Percentiles rank a stretch among this genome's conserved stretches.
phyloP scores from a whole-genome alignment of 2,797 vertebrate species.

The Protonibea diacanthus region DNA sequence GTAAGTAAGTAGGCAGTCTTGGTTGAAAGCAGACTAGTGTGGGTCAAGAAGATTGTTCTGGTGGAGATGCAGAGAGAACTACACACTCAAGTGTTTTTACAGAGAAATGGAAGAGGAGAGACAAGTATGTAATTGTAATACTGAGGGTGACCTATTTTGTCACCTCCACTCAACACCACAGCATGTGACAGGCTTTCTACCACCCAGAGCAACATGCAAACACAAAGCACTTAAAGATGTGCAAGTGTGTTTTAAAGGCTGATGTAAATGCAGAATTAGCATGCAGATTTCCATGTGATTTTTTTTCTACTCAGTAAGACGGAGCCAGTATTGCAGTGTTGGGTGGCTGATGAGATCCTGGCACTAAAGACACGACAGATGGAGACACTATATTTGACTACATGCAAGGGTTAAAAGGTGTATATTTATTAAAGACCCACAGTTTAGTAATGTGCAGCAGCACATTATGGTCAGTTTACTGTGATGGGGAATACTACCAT shows the following conservation, averaged over 20 bases:
- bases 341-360: not conserved
- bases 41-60: not conserved
- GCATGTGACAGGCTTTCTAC: not conserved
- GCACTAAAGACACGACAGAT: not conserved
- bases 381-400: too few relatives aligned
- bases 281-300: not conserved
- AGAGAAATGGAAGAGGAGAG: not conserved
- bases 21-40: not conserved
- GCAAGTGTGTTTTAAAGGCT: conserved; percentile 8
- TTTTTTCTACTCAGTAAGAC: not conserved
- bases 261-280: conserved; percentile 5
- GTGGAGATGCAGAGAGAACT: not conserved
- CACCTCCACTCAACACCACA: not conserved
- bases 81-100: not conserved
- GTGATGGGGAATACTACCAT: too few relatives aligned
- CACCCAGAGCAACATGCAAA: conserved; percentile 3
- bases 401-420: too few relatives aligned
- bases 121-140: not conserved
- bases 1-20: not conserved
- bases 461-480: too few relatives aligned
- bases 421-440: too few relatives aligned
- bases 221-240: conserved; percentile 4
- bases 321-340: conserved; percentile 20
- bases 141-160: conserved; percentile 21
- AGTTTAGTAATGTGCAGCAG: too few relatives aligned